These are phyloP conservation scores for Nymphalis c-album DNA, from an alignment of 2,888 invertebrate species.

Conservation along the genomic window DNA sequence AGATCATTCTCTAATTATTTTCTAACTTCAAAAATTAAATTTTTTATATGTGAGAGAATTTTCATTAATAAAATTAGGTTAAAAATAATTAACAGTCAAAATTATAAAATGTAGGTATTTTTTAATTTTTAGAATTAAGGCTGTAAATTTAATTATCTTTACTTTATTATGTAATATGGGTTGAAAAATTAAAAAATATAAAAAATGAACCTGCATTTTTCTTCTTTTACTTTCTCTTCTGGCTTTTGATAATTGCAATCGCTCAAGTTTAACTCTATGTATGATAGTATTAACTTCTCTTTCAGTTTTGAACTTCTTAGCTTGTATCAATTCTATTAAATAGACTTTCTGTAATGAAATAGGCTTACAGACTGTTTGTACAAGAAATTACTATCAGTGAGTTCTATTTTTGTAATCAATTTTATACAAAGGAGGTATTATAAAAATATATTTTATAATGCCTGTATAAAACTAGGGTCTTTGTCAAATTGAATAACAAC, in stretches of 20 bases:
- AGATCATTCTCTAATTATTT: no score
- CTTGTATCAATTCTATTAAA: slow-evolving; percentile 60
- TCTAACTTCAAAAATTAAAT: no score
- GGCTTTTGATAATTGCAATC: slow-evolving; percentile 44
- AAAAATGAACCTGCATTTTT: slow-evolving; percentile 46
- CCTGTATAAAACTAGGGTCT: no score
- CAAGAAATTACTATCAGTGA: not conserved
- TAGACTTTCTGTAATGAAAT: slow-evolving; percentile 57
- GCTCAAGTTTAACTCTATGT: slow-evolving; percentile 51
- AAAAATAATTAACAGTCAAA: no score
- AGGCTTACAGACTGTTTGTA: not conserved
- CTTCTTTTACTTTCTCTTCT: slow-evolving; percentile 46
- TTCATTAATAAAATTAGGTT: no score
- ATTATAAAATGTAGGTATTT: no score
- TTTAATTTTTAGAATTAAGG: no score
- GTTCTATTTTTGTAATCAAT: not conserved
- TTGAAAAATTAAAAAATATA: slow-evolving; percentile 5
- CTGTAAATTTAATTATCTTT: not conserved
- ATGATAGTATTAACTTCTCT: slow-evolving; percentile 52
- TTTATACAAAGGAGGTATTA: not conserved
- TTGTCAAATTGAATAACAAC: no score
- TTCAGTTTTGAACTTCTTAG: slow-evolving; percentile 51
- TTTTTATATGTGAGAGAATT: no score
- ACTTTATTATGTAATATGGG: not conserved
- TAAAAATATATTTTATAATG: no score